Evolutionary conservation across 2,113 vertebrate genomes (phyloP).

Genomic region (Noctilio leporinus): DNA sequence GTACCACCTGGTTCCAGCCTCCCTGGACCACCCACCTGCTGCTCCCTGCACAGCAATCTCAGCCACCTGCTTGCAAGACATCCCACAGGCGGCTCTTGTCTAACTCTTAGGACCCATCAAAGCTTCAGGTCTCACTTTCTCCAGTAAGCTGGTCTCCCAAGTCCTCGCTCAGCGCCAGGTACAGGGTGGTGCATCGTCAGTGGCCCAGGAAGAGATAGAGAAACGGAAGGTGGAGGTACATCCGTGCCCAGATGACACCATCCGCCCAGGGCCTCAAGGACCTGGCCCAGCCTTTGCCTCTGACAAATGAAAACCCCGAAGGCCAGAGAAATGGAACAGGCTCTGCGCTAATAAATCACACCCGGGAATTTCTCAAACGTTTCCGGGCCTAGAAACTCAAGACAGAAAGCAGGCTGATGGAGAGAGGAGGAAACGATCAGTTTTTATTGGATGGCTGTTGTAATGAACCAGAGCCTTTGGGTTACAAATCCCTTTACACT

Average conservation of each 20-base stretch:
- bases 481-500: accelerated
- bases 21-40: not conserved
- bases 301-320: not conserved
- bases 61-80: accelerated
- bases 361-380: not conserved
- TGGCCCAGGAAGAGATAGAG: not conserved
- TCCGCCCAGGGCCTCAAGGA: not conserved
- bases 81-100: not conserved
- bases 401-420: not conserved
- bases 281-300: not conserved
- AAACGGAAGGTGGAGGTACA: not conserved
- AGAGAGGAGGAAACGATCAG: not conserved
- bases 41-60: accelerated
- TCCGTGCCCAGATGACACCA: not conserved
- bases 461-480: not conserved
- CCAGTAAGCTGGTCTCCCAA: not conserved
- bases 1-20: accelerated
- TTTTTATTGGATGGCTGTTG: not conserved
- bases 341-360: not conserved
- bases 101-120: not conserved
- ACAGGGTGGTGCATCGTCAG: not conserved
- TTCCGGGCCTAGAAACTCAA: not conserved
- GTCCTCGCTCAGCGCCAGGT: not conserved
- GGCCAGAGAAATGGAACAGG: not conserved
- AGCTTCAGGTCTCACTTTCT: not conserved